Percentiles rank a stretch among this genome's conserved stretches.
Conservation (phyloP, 2,888 invertebrate species). For the Trachelus troglodyta region DNA sequence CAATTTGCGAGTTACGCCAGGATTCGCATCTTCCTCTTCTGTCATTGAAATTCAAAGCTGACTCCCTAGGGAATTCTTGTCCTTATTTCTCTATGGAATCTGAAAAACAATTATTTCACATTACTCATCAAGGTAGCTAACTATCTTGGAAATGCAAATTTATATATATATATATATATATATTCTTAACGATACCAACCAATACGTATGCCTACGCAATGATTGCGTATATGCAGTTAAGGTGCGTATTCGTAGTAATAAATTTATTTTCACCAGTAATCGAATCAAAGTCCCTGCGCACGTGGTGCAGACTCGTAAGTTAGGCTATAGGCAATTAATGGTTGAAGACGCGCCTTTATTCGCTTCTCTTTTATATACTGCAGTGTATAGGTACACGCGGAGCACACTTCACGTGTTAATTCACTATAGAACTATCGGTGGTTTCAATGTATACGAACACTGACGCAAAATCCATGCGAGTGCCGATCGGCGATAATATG, state of each 20-base stretch:
- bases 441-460: background rate
- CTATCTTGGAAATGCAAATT: background rate
- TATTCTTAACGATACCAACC: background rate
- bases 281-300: background rate
- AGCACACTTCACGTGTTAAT: background rate
- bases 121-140: background rate
- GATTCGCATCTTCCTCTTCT: background rate
- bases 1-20: background rate
- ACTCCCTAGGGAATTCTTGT: background rate
- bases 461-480: background rate
- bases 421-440: background rate
- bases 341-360: background rate
- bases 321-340: background rate
- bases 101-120: background rate
- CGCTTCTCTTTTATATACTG: background rate
- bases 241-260: background rate
- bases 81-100: background rate
- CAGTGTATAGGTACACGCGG: background rate
- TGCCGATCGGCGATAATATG: slow-evolving; percentile 7
- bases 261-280: background rate
- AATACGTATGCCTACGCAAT: background rate
- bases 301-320: background rate
- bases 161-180: background rate
- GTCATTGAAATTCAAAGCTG: background rate
- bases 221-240: background rate